Evolutionary conservation across 2,797 vertebrate genomes (phyloP), one percentile per base, ranked within the genome.

Genomic region (Serranus cabrilla): DNA sequence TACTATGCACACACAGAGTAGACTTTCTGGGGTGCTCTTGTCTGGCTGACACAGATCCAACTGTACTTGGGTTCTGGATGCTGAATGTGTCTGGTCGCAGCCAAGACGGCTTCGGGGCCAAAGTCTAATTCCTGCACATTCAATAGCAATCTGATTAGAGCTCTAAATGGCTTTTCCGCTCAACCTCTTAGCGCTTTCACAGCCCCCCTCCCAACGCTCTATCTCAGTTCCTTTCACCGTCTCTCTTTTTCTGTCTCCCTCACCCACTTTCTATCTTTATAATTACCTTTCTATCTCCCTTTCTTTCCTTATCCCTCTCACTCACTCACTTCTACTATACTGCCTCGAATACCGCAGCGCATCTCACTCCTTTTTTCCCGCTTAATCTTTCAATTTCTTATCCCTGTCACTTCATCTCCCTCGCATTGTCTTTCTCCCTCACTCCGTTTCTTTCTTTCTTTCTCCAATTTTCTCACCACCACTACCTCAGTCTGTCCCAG

Each of bases 71-170:
- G 57, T 72, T 69, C 57, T 70, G 73, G 81, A 80, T 74, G 76
- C 75, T 31, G 84, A 87, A 67, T 83, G 59, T 59, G 74, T 84
- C 82, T 83, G 72, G 63, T 74, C 20, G 34, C 64, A 82, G 83
- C 84, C 76, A 78, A 75, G 81, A 76, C 42, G 20, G 83, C 87
- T 84, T 83, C 46, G 2, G 75, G 87, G 89, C 86, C 79, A 84
- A 84, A 78, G 78, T 81, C 81, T 88, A 88, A 90, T 90, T 91
- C 82, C 74, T 84, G 67, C 87, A 85, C 89, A 89, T 91, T 93
- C 89, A 92, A 91, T 93, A 88, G 76, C 87, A 90, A 94, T 93
- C 87, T 92, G 92, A 94, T 95, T 91, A 93, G 76, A 86, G 82
- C 84, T 85, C 87, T 74, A 92, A 92, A 92, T 93, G 91, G 89